phyloP scores from a whole-genome alignment of 2,797 vertebrate genomes.

The Platalea minor region DNA sequence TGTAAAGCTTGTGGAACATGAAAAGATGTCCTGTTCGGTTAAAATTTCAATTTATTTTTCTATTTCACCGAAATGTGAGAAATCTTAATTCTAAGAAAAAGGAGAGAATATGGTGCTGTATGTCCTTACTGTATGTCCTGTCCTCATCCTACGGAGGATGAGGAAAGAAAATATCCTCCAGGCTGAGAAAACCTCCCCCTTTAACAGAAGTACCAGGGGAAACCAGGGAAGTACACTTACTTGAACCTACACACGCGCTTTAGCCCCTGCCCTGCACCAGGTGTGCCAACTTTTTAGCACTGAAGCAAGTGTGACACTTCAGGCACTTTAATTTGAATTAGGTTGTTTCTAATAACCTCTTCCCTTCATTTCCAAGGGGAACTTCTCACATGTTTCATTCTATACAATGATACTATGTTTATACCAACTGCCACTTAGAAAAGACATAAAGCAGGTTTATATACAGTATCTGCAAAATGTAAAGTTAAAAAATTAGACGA shows the following conservation, averaged over 20 bases:
- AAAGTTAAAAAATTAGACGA: background rate
- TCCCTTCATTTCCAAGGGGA: constrained; percentile 13
- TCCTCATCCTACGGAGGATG: background rate
- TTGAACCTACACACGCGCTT: background rate
- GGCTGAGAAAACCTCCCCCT: background rate
- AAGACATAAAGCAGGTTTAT: constrained; percentile 21
- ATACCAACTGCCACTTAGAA: constrained; percentile 11
- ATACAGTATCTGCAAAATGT: constrained; percentile 30
- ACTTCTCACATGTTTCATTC: constrained; percentile 52
- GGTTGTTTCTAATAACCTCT: background rate
- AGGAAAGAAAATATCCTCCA: background rate
- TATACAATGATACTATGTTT: background rate
- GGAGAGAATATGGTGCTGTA: background rate
- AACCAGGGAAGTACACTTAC: background rate
- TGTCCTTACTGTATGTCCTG: background rate
- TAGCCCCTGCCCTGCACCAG: background rate
- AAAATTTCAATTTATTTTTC: background rate
- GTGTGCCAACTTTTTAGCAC: background rate
- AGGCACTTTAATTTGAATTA: constrained; percentile 1
- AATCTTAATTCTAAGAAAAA: background rate
- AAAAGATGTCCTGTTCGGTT: background rate
- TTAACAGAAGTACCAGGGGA: background rate
- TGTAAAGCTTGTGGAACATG: background rate
- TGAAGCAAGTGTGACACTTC: background rate
- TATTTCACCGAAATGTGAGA: background rate